phyloP scores from a whole-genome alignment of 1,140 invertebrate genomes.

The Thalassaphorura encarpata region DNA sequence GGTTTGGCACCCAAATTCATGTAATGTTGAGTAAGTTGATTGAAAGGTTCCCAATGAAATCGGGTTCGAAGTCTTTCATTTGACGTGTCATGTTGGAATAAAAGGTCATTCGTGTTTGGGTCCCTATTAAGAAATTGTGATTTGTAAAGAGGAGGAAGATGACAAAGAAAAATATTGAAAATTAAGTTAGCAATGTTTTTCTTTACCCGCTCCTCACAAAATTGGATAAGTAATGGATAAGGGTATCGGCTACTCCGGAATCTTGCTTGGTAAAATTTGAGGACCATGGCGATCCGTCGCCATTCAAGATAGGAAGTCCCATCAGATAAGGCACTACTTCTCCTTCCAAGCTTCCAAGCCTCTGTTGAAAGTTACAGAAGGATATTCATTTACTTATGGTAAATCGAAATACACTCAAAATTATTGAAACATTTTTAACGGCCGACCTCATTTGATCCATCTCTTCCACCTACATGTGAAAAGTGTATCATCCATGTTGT shows the following conservation, averaged over 20 bases:
- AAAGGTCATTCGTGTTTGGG: neutral
- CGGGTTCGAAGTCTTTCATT: slow-evolving; percentile 12
- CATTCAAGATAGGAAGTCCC: slow-evolving; percentile 62
- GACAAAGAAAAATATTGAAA: slow-evolving; percentile 15
- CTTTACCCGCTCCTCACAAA: slow-evolving; percentile 44
- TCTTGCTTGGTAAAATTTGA: slow-evolving; percentile 39
- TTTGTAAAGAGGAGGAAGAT: neutral
- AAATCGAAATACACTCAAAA: too few species aligned
- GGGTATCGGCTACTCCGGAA: slow-evolving; percentile 37
- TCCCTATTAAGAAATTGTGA: neutral
- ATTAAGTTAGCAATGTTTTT: too few species aligned
- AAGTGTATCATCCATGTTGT: slow-evolving; percentile 30
- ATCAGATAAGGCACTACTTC: slow-evolving; percentile 90
- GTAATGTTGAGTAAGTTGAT: slow-evolving; percentile 78
- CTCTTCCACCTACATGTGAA: slow-evolving; percentile 29
- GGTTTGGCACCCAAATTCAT: slow-evolving; percentile 63
- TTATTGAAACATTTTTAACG: too few species aligned
- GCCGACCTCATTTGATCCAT: too few species aligned
- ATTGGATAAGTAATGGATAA: slow-evolving; percentile 43
- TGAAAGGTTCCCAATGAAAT: slow-evolving; percentile 69
- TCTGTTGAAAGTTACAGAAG: slow-evolving; percentile 40
- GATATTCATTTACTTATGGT: slow-evolving; percentile 22
- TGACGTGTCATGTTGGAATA: slow-evolving; percentile 8
- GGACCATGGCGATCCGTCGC: slow-evolving; percentile 26
- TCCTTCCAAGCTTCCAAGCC: slow-evolving; percentile 70